Percentiles rank a stretch among this genome's conserved stretches.
These are phyloP conservation scores for Hucho hucho DNA, from an alignment of 2,113 vertebrate genomes.

Conservation along the genomic window DNA sequence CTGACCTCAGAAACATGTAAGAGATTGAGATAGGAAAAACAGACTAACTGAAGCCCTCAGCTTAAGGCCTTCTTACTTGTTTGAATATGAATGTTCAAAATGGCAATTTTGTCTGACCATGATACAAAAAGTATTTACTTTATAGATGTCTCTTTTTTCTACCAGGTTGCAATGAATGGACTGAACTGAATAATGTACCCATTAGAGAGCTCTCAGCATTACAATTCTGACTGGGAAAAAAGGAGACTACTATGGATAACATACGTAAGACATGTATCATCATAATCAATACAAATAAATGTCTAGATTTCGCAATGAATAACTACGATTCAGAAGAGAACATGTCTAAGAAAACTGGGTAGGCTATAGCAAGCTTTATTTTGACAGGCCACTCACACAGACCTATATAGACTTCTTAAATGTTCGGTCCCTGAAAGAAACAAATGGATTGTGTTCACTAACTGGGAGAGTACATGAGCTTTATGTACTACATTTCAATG, in stretches of 20 bases:
- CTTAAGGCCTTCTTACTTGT: neutral
- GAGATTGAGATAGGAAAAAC: conserved; percentile 4
- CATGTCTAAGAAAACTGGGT: no score
- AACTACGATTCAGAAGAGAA: no score
- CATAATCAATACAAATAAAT: neutral
- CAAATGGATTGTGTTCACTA: neutral
- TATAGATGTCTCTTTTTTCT: neutral
- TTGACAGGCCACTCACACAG: no score
- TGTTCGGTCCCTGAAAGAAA: neutral
- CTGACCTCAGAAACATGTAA: conserved; percentile 58
- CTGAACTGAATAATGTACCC: neutral
- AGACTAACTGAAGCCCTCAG: neutral
- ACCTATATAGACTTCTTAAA: neutral
- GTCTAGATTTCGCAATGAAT: no score
- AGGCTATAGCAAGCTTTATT: no score
- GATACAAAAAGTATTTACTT: neutral
- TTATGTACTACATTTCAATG: neutral
- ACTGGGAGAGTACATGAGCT: neutral
- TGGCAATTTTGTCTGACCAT: neutral
- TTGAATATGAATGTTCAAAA: neutral
- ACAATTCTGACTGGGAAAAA: neutral
- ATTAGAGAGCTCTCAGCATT: neutral
- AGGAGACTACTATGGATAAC: neutral
- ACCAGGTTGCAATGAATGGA: neutral
- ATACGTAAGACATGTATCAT: neutral